phyloP scores from a whole-genome alignment of 1,140 invertebrate species.

The Ectropis grisescens region DNA sequence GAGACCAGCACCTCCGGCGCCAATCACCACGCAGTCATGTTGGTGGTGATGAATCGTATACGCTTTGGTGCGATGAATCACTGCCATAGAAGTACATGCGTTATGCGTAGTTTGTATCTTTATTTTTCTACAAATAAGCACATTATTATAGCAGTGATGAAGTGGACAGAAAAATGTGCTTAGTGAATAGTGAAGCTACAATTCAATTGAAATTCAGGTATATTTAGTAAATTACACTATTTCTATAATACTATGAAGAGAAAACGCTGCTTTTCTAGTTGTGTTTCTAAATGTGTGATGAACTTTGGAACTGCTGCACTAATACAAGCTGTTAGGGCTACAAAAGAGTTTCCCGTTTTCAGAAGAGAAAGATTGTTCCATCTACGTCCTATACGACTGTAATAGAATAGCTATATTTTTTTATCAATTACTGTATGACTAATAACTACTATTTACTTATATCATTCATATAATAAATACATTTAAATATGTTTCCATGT shows the following conservation, averaged over 20 bases:
- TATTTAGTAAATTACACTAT: not conserved
- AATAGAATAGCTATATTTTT: not conserved
- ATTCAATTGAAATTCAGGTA: not conserved
- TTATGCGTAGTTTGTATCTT: not conserved
- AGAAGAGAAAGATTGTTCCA: too few relatives aligned
- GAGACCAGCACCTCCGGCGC: slow-evolving; percentile 97
- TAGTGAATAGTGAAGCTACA: too few relatives aligned
- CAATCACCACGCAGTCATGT: slow-evolving; percentile 96
- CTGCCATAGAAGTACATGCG: not conserved
- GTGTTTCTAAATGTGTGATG: too few relatives aligned
- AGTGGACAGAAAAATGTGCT: too few relatives aligned
- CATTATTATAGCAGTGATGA: not conserved
- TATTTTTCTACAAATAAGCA: not conserved
- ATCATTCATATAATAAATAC: not conserved
- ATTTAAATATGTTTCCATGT: not conserved
- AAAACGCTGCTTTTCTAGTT: not conserved
- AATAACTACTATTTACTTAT: not conserved
- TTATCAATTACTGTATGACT: not conserved
- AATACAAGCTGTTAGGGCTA: not conserved
- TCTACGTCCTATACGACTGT: too few relatives aligned
- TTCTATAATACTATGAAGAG: not conserved
- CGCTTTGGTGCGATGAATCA: slow-evolving; percentile 4
- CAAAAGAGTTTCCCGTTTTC: not conserved
- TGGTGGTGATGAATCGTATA: slow-evolving; percentile 76
- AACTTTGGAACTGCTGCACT: not conserved